Base-by-base conservation (phyloP, 2,113 vertebrate species). In the Barbus barbus region DNA sequence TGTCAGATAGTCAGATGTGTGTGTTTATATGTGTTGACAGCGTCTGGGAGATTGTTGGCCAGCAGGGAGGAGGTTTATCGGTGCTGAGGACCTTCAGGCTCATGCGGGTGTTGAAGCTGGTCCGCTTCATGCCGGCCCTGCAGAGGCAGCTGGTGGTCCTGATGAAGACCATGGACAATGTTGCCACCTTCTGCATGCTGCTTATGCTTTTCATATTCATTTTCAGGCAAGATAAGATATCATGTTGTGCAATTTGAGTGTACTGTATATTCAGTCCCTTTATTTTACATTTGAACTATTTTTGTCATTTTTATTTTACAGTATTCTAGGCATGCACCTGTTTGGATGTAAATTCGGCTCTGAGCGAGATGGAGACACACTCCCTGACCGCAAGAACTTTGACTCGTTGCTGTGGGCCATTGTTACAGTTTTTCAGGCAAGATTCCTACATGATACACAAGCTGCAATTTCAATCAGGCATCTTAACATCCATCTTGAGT, bases 121-220 rank as follows among this genome's bases (percentile, higher is more conserved):
- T 99, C 46, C 96, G 98, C 83, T 99, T 99, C 93, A 97, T 99
- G 97, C 98, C 98, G 0, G 97, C 98, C 2, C 95, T 99, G 81
- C 98, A 98, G 90, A 96, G 98, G 82, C 98, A 99, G 93, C 95
- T 99, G 0, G 97, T 99, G 74, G 98, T 99, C 87, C 96, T 99
- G 88, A 98, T 99, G 98, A 99, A 98, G 94, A 99, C 98, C 81
- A 99, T 99, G 98, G 98, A 99, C 94, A 99, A 99, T 0, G 98
- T 99, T 89, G 98, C 98, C 89, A 99, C 97, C 4, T 99, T 99
- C 94, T 99, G 98, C 88, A 99, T 99, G 98, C 85, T 99, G 76
- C 95, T 99, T 61, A 99, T 99, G 98, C 97, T 99, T 72, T 99
- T 99, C 91, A 99, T 99, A 91, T 99, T 99, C 94, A 99, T 99